Conservation (phyloP, 2,797 vertebrate species). For the Sarcophilus harrisii region DNA sequence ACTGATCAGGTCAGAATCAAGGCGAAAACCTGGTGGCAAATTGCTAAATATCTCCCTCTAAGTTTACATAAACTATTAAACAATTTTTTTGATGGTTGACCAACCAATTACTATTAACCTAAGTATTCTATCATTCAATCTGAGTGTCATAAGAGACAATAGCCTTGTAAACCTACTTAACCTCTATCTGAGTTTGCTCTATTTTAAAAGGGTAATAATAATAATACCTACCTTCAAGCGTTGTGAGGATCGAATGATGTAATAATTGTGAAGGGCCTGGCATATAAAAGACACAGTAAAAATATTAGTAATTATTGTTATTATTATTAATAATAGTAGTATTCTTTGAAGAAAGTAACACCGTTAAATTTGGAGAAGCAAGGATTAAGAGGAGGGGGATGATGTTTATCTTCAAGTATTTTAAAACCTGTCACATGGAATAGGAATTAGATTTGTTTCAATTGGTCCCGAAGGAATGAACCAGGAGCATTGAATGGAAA, state of each 20-base stretch:
- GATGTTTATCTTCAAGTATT: not conserved
- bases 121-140: not conserved
- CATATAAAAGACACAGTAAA: not conserved
- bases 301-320: not conserved
- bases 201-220: not conserved
- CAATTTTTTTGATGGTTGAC: not conserved
- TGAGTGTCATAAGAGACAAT: not conserved
- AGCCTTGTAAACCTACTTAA: not conserved
- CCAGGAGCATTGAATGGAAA: not conserved
- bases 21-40: not conserved
- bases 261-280: not conserved
- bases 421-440: not conserved
- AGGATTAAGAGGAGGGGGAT: not conserved
- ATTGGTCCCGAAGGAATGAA: not conserved
- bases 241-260: not conserved
- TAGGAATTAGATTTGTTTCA: not conserved
- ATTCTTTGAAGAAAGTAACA: not conserved
- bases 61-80: not conserved
- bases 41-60: not conserved
- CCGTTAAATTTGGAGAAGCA: not conserved
- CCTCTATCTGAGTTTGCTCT: too few species aligned
- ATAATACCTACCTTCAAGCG: not conserved
- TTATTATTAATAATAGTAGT: not conserved
- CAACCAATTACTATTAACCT: not conserved
- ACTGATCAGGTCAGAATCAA: not conserved